A percentile compares a stretch with the other conserved stretches of the same genome.
phyloP scores from a whole-genome alignment of 2,113 vertebrate species.

The Pelodiscus sinensis region DNA sequence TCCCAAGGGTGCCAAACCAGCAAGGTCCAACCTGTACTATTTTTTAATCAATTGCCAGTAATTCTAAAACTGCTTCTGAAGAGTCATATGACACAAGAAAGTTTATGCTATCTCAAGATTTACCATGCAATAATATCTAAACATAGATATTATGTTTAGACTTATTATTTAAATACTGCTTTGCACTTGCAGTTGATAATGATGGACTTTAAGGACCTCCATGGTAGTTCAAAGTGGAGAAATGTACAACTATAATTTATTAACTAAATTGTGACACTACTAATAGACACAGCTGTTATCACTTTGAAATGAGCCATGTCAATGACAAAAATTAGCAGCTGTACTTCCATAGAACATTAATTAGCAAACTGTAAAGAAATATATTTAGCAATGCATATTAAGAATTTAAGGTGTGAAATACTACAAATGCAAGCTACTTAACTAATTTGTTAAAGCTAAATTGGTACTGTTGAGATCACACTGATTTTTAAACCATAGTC shows the following conservation, averaged over 20 bases:
- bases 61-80: background rate
- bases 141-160: background rate
- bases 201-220: constrained; percentile 25
- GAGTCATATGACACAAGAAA: background rate
- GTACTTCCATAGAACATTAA: constrained; percentile 69
- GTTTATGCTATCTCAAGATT: background rate
- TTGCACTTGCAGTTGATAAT: constrained; percentile 10
- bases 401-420: constrained; percentile 70
- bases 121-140: constrained; percentile 1
- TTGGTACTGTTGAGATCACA: constrained; percentile 54
- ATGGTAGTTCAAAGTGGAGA: constrained; percentile 6
- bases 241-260: constrained; percentile 49
- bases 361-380: constrained; percentile 74
- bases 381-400: constrained; percentile 75
- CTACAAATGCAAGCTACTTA: constrained; percentile 70
- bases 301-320: constrained; percentile 71
- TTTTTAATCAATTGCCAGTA: background rate
- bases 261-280: constrained; percentile 52
- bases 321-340: constrained; percentile 71
- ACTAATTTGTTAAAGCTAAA: constrained; percentile 72
- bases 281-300: constrained; percentile 64
- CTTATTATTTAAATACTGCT: constrained; percentile 18
- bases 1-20: no score
- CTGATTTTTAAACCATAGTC: constrained; percentile 34
- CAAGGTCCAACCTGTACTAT: background rate